Evolutionary conservation across 2,113 vertebrate genomes (phyloP).

Genomic region (Numida meleagris): DNA sequence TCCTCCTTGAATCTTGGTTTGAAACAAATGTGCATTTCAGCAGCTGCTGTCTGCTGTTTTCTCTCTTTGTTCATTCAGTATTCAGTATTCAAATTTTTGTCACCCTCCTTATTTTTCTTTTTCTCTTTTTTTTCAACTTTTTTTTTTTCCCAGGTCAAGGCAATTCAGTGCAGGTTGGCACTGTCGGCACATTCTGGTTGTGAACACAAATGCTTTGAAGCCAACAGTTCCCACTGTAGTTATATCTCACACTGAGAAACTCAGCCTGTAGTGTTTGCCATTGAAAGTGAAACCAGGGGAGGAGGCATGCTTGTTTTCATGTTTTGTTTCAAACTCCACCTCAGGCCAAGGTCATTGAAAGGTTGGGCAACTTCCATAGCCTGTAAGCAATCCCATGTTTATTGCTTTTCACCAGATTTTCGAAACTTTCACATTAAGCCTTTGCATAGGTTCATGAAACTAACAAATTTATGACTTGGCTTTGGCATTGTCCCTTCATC

Average conservation of each 20-base stretch:
- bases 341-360: neutral
- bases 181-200: neutral
- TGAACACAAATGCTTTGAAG: neutral
- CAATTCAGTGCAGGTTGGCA: neutral
- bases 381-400: neutral
- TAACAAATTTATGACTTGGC: neutral
- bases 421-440: neutral
- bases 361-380: neutral
- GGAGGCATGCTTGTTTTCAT: neutral
- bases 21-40: neutral
- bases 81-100: neutral
- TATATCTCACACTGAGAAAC: rapidly evolving
- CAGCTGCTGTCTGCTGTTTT: neutral
- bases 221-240: neutral
- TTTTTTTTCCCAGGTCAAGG: neutral
- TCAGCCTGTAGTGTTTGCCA: neutral
- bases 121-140: neutral
- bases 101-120: neutral
- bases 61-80: neutral
- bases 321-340: neutral
- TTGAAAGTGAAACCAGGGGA: constrained; percentile 16
- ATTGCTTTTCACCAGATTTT: neutral
- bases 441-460: neutral
- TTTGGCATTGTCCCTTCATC: neutral
- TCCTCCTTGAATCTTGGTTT: neutral